These are phyloP conservation scores for Phylloscopus trochiloides DNA, from an alignment of 2,113 vertebrate species.

Conservation along the genomic window DNA sequence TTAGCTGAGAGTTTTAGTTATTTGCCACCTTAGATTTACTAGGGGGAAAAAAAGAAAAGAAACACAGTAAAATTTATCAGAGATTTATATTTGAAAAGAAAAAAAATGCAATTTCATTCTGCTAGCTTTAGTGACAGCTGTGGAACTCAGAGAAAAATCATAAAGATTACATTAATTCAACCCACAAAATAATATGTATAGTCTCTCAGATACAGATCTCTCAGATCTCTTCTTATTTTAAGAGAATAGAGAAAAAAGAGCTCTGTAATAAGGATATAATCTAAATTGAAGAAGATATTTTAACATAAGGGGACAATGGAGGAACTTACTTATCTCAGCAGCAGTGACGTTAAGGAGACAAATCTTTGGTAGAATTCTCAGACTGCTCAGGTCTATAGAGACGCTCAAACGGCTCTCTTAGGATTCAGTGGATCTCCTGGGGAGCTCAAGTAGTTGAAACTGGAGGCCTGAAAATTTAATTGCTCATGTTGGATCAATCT, in stretches of 20 bases:
- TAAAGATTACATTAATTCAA: background rate
- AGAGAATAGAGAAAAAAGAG: rapidly evolving
- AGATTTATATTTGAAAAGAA: background rate
- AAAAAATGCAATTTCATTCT: background rate
- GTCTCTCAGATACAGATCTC: background rate
- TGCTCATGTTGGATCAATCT: background rate
- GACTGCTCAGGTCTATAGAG: background rate
- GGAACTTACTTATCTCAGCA: background rate
- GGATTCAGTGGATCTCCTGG: background rate
- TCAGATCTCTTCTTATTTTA: background rate
- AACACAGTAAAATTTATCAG: background rate
- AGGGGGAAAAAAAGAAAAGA: rapidly evolving
- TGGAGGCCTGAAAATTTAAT: background rate
- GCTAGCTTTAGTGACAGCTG: background rate
- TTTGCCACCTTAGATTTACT: background rate
- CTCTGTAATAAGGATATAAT: background rate
- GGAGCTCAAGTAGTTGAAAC: background rate
- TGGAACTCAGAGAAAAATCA: background rate
- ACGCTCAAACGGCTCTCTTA: background rate
- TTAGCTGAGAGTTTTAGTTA: background rate
- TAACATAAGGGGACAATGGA: background rate
- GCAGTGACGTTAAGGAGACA: background rate
- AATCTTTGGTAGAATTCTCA: background rate
- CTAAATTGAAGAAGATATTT: background rate
- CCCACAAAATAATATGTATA: background rate